Evolutionary conservation across 30 jellyfish, hydroid and myxozoan genomes (phyloP).

Genomic region (Cassiopea xamachana): DNA sequence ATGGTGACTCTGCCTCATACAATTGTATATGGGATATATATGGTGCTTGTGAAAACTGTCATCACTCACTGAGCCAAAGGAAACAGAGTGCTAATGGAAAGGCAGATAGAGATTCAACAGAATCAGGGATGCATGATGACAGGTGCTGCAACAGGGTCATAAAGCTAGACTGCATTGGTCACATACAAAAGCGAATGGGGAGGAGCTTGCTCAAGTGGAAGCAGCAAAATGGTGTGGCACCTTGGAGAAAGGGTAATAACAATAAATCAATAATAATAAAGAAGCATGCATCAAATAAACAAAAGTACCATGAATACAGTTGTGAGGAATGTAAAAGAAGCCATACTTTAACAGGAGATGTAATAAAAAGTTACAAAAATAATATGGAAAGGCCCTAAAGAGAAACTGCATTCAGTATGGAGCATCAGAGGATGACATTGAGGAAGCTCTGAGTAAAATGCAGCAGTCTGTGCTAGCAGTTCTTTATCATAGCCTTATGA

Average conservation of each 20-base stretch:
- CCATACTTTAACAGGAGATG: constrained; percentile 34
- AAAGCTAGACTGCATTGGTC: constrained; percentile 59
- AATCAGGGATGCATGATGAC: too few species aligned
- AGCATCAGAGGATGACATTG: constrained; percentile 10
- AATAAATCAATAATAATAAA: too few species aligned
- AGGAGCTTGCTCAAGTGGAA: constrained; percentile 31
- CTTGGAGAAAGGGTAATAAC: too few species aligned
- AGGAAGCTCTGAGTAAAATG: constrained; percentile 30
- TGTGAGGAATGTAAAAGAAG: background rate
- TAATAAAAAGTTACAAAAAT: constrained; percentile 37
- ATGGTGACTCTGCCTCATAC: constrained; percentile 52
- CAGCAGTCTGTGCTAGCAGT: constrained; percentile 24
- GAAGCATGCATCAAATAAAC: background rate
- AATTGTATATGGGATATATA: constrained; percentile 5
- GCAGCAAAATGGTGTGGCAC: constrained; percentile 18
- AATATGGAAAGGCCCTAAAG: constrained; percentile 44
- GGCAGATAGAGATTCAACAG: too few species aligned
- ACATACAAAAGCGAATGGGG: constrained; percentile 51
- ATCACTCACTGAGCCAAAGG: too few species aligned
- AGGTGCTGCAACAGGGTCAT: constrained; percentile 20
- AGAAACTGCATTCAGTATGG: constrained; percentile 30
- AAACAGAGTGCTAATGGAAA: too few species aligned
- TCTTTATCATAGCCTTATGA: constrained; percentile 24
- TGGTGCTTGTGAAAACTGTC: constrained; percentile 5
- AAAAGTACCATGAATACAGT: background rate